Evolutionary conservation across 2,797 vertebrate genomes (phyloP).

Genomic region (Eulemur coronatus): DNA sequence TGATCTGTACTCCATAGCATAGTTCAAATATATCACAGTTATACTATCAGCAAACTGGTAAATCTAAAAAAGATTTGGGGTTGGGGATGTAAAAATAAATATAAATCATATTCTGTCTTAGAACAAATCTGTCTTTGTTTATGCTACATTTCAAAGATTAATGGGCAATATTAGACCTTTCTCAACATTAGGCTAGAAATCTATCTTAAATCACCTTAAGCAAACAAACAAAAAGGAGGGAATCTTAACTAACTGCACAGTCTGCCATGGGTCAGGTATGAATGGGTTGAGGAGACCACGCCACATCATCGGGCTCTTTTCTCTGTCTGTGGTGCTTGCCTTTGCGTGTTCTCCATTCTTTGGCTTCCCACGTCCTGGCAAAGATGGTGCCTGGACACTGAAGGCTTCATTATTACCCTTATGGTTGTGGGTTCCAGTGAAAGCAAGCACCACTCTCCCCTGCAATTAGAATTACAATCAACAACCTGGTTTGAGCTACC

Average conservation of each 20-base stretch:
- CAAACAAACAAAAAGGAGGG: not conserved
- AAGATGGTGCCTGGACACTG: not conserved
- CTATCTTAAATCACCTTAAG: not conserved
- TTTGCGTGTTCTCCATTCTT: not conserved
- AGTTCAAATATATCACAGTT: slow-evolving; percentile 87
- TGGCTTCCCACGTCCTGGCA: not conserved
- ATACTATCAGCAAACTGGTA: slow-evolving; percentile 83
- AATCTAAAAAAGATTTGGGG: slow-evolving; percentile 24
- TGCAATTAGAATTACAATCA: not conserved
- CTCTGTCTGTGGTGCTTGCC: not conserved
- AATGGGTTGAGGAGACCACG: not conserved
- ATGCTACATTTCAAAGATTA: slow-evolving; percentile 71
- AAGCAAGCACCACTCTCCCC: not conserved
- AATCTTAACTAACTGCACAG: not conserved
- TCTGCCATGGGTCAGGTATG: not conserved
- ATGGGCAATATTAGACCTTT: slow-evolving; percentile 10
- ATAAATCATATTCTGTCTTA: slow-evolving; percentile 23
- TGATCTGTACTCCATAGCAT: slow-evolving; percentile 86
- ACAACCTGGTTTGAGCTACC: not conserved
- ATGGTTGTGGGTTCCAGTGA: not conserved
- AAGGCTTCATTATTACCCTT: not conserved
- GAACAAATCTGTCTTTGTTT: slow-evolving; percentile 66
- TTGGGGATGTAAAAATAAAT: slow-evolving; percentile 37
- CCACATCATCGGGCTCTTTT: not conserved
- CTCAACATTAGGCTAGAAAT: slow-evolving; percentile 4